These are phyloP conservation scores for Atta texana DNA, from an alignment of 1,140 invertebrate species.

Conservation along the genomic window DNA sequence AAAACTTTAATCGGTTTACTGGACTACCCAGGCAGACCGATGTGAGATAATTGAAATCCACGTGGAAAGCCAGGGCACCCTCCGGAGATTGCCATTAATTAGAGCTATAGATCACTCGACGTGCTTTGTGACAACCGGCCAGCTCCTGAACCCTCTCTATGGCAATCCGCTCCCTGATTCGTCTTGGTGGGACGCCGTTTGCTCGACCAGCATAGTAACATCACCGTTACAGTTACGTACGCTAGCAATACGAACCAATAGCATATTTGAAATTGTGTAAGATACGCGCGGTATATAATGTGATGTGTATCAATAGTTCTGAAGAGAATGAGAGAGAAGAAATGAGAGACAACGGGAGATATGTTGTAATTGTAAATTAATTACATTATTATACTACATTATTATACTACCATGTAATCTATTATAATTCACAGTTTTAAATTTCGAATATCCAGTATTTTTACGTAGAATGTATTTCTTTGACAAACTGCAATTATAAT, in stretches of 20 bases:
- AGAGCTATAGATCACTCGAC: slow-evolving; percentile 80
- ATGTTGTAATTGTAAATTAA: background rate
- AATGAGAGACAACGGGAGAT: background rate
- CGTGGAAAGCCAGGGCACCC: slow-evolving; percentile 76
- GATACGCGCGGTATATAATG: slow-evolving; percentile 51
- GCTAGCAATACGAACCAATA: slow-evolving; percentile 54
- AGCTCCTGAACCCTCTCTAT: slow-evolving; percentile 72
- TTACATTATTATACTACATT: background rate
- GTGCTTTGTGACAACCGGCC: slow-evolving; percentile 78
- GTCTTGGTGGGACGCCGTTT: slow-evolving; percentile 68
- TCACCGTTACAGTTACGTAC: slow-evolving; percentile 27
- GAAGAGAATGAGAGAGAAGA: background rate
- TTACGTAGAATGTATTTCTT: background rate
- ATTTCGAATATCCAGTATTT: background rate
- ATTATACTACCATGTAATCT: background rate
- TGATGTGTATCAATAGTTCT: slow-evolving; percentile 30
- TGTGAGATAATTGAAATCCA: slow-evolving; percentile 82
- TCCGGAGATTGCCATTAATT: slow-evolving; percentile 81
- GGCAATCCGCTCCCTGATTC: slow-evolving; percentile 61
- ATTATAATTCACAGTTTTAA: background rate
- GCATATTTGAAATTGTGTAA: slow-evolving; percentile 66
- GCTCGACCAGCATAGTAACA: slow-evolving; percentile 47
- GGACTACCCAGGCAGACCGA: slow-evolving; percentile 65
- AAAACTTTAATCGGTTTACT: slow-evolving; percentile 78
- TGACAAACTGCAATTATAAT: background rate